Conservation (phyloP, 2,888 invertebrate genomes). For the Drosophila phalerata region DNA sequence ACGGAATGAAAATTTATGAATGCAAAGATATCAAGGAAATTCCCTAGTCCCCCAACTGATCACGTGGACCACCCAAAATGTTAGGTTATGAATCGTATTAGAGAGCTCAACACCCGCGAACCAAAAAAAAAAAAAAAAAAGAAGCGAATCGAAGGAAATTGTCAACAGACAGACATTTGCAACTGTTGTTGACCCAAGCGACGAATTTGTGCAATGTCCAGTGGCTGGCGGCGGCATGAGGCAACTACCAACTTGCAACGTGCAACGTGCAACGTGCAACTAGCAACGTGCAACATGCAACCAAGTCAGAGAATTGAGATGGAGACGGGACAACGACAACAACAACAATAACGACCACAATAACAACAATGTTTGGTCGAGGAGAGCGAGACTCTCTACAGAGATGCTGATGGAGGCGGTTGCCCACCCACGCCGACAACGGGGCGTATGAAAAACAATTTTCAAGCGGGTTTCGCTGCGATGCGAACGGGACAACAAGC, state of each 20-base stretch:
- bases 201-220: constrained; percentile 71
- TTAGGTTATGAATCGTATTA: constrained; percentile 1
- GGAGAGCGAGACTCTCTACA: background rate
- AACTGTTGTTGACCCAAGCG: constrained; percentile 51
- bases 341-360: too few species aligned
- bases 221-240: constrained; percentile 68
- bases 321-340: constrained; percentile 1
- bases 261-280: constrained; percentile 34
- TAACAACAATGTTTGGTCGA: constrained; percentile 16
- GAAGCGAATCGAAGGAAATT: constrained; percentile 40
- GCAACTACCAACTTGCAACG: constrained; percentile 31
- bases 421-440: constrained; percentile 71
- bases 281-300: constrained; percentile 25
- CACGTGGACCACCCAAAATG: constrained; percentile 42
- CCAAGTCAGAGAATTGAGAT: constrained; percentile 13
- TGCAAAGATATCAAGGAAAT: background rate
- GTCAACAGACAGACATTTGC: constrained; percentile 75
- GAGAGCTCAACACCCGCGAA: constrained; percentile 14
- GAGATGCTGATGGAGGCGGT: constrained; percentile 22
- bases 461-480: constrained; percentile 38
- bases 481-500: constrained; percentile 24
- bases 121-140: constrained; percentile 5
- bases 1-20: background rate
- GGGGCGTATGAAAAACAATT: constrained; percentile 67
- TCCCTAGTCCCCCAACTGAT: background rate